A percentile compares a stretch with the other conserved stretches of the same genome.
Evolutionary conservation across 2,797 vertebrate species (phyloP).

Genomic region (Schizopygopsis malacanthus): DNA sequence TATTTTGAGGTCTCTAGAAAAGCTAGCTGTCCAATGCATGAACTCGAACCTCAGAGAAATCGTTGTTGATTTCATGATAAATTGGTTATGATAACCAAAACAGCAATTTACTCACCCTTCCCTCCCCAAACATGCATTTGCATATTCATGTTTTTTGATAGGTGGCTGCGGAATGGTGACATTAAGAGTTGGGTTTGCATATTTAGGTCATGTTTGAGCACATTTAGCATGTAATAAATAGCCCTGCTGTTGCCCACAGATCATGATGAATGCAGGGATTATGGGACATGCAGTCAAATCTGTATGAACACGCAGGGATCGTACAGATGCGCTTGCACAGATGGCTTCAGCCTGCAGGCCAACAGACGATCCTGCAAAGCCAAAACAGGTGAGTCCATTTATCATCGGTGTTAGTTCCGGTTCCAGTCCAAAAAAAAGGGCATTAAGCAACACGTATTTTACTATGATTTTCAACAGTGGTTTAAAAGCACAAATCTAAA

Average conservation of each 20-base stretch:
- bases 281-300: conserved; percentile 84
- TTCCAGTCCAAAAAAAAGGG: not conserved
- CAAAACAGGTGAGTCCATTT: conserved; percentile 81
- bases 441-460: conserved; percentile 12
- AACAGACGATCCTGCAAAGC: conserved; percentile 86
- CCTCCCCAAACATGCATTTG: conserved; percentile 19
- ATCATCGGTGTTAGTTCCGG: conserved; percentile 27
- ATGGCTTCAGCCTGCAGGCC: conserved; percentile 83
- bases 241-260: conserved; percentile 71
- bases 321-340: conserved; percentile 82
- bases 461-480: not conserved
- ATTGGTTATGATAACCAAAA: conserved; percentile 11
- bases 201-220: conserved; percentile 58
- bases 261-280: conserved; percentile 81
- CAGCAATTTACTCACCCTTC: conserved; percentile 5
- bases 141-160: conserved; percentile 41
- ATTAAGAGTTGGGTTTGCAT: conserved; percentile 43
- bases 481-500: not conserved
- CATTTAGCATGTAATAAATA: conserved; percentile 54
- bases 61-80: not conserved
- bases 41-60: not conserved
- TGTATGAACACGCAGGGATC: conserved; percentile 83
- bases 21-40: not conserved
- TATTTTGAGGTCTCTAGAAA: not conserved
- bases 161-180: not conserved